phyloP scores from a whole-genome alignment of 2,888 invertebrate species.

The Tinea pellionella region DNA sequence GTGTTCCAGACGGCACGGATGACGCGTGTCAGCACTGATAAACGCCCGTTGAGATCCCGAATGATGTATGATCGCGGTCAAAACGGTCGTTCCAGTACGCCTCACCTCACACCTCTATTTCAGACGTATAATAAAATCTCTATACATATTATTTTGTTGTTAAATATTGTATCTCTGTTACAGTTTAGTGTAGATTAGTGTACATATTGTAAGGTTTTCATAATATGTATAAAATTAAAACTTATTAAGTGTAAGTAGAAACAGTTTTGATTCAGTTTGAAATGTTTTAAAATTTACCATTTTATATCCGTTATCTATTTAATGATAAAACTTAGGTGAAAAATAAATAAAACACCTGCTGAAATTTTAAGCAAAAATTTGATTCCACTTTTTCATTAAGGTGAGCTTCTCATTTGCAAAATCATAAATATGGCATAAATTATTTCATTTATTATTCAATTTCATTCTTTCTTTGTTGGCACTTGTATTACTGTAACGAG shows the following conservation, averaged over 20 bases:
- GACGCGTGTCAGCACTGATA: conserved; percentile 7
- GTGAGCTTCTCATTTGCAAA: conserved; percentile 68
- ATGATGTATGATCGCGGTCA: conserved; percentile 11
- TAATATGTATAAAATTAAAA: too few relatives aligned
- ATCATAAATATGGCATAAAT: conserved; percentile 71
- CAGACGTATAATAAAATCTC: too few relatives aligned
- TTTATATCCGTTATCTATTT: too few relatives aligned
- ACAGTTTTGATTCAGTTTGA: too few relatives aligned
- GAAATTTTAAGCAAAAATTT: conserved; percentile 22
- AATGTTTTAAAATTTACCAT: too few relatives aligned
- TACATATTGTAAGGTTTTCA: too few relatives aligned
- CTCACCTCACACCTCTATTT: neutral
- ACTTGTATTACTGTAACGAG: conserved; percentile 49
- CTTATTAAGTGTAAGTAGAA: too few relatives aligned
- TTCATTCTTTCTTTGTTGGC: conserved; percentile 57
- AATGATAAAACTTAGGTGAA: too few relatives aligned
- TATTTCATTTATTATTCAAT: conserved; percentile 72
- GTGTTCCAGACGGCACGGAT: neutral
- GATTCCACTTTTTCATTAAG: conserved; percentile 63
- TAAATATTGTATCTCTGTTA: too few relatives aligned
- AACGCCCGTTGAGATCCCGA: conserved; percentile 11
- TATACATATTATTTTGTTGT: too few relatives aligned
- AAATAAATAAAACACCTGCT: neutral
- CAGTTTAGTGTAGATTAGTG: too few relatives aligned
- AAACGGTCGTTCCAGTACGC: neutral